Base-by-base conservation (phyloP, 2,888 invertebrate genomes). In the Ochropleura leucogaster region DNA sequence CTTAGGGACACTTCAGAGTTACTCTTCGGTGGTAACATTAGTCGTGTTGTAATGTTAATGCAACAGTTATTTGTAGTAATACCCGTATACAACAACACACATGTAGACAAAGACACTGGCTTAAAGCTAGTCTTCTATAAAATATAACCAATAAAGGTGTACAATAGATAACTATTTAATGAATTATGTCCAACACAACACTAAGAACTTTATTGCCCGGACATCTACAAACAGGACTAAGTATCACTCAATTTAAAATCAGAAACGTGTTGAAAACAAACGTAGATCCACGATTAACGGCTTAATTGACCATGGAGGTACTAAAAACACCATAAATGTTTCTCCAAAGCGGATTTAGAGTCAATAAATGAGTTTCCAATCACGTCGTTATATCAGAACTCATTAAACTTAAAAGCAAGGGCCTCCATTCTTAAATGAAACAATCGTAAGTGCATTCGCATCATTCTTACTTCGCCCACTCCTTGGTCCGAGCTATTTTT, bases 391-490 rank as follows among this genome's bases (percentile, higher is more conserved):
- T 94, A 92, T 89, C 84, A 80, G 87, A 87, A 87, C 92, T 94
- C 94, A 95, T 95, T 95, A 95, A 91, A 90, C 88, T 74, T 85
- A 85, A 87, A 90, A 92, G 91, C 90, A 87, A 90, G 90, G 88
- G 86, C 86, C 86, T 87, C 91, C 89, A 89, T 92, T 92, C 92
- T 93, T 92, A 93, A 95, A 95, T 93, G 94, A 95, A 93, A 95
- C 93, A 93, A 94, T 95, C 90, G 94, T 94, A 93, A 92, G 91
- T 90, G 92, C 93, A 91, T 92, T 94, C 92, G 91, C 94, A 91
- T 95, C 94, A 94, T 93, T 93, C 93, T 92, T 85, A 88, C 87
- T 87, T 93, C 95, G 95, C 96, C 95, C 95, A 96, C 95, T 94
- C 92, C 92, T 94, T 94, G 92, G 94, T 94, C 92, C 92, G 82